A percentile compares a stretch with the other conserved stretches of the same genome.
Conservation (phyloP, 2,797 vertebrate genomes). For the Spheniscus humboldti region DNA sequence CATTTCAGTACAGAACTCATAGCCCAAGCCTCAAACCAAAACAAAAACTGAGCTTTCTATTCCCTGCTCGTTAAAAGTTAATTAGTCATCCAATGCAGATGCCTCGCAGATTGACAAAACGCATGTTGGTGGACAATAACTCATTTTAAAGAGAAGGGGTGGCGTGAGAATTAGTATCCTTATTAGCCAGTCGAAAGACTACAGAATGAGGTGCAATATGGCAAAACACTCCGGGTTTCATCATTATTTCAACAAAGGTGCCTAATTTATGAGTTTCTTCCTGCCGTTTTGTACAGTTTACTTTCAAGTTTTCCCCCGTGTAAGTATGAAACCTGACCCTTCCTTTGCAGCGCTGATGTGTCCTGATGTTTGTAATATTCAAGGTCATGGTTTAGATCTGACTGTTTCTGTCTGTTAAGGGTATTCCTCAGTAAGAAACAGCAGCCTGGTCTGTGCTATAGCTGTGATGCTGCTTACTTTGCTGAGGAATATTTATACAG, state of each 20-base stretch:
- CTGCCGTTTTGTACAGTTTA: neutral
- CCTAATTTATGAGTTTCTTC: neutral
- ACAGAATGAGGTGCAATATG: neutral
- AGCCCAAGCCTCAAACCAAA: neutral
- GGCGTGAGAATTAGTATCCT: neutral
- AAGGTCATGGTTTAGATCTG: neutral
- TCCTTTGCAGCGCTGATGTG: neutral
- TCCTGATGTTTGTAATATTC: neutral
- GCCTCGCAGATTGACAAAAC: neutral
- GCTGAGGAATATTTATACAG: neutral
- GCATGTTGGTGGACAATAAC: neutral
- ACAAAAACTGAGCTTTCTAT: neutral
- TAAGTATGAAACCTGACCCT: neutral
- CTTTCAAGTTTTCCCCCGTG: neutral
- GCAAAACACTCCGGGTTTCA: accelerated
- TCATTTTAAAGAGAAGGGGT: neutral
- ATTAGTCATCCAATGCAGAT: neutral
- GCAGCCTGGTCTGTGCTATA: neutral
- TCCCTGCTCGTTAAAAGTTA: neutral
- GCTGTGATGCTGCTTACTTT: neutral
- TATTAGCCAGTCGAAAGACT: neutral
- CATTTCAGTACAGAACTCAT: neutral
- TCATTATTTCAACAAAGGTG: neutral
- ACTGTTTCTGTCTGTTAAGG: neutral
- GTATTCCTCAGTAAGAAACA: neutral